Conservation (phyloP, 2,888 invertebrate species). For the Trichogramma evanescens region DNA sequence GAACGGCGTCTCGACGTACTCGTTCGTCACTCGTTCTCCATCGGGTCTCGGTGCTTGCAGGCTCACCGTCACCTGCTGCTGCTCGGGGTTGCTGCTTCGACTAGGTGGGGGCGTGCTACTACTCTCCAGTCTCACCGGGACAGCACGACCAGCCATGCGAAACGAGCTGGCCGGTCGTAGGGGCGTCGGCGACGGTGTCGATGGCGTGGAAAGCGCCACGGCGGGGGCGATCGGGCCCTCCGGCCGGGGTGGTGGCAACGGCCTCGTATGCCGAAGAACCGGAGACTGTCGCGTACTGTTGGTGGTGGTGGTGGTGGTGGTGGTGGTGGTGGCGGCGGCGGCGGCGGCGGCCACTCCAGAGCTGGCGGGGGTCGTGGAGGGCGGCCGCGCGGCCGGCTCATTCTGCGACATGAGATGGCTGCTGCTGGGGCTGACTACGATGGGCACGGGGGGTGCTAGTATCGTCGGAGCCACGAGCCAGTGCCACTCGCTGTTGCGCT, state of each 20-base stretch:
- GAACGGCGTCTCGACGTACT: slow-evolving; percentile 86
- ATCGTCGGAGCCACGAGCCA: slow-evolving; percentile 45
- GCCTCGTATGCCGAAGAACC: slow-evolving; percentile 36
- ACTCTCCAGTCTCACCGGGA: slow-evolving; percentile 25
- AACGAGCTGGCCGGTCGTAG: slow-evolving; percentile 30
- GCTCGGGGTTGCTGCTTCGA: slow-evolving; percentile 3
- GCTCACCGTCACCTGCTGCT: slow-evolving; percentile 46
- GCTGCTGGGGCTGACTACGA: slow-evolving; percentile 29
- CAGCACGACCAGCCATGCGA: slow-evolving; percentile 21
- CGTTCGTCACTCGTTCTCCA: slow-evolving; percentile 79
- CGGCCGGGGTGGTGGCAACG: slow-evolving; percentile 44
- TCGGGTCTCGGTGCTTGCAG: slow-evolving; percentile 72
- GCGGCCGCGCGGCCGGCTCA: slow-evolving; percentile 35
- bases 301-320: slow-evolving; percentile 9
- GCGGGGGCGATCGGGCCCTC: slow-evolving; percentile 45
- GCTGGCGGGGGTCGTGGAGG: slow-evolving; percentile 26
- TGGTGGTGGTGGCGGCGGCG: slow-evolving; percentile 18
- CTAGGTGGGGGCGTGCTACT: not conserved
- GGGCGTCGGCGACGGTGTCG: slow-evolving; percentile 26
- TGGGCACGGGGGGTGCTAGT: slow-evolving; percentile 20
- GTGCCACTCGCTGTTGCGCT: slow-evolving; percentile 43
- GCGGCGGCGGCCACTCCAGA: slow-evolving; percentile 1
- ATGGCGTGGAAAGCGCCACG: slow-evolving; percentile 8
- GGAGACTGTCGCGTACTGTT: slow-evolving; percentile 5
- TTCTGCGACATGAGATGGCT: slow-evolving; percentile 38